phyloP scores from a whole-genome alignment of 2,888 invertebrate genomes.

The Hyppa rectilinea region DNA sequence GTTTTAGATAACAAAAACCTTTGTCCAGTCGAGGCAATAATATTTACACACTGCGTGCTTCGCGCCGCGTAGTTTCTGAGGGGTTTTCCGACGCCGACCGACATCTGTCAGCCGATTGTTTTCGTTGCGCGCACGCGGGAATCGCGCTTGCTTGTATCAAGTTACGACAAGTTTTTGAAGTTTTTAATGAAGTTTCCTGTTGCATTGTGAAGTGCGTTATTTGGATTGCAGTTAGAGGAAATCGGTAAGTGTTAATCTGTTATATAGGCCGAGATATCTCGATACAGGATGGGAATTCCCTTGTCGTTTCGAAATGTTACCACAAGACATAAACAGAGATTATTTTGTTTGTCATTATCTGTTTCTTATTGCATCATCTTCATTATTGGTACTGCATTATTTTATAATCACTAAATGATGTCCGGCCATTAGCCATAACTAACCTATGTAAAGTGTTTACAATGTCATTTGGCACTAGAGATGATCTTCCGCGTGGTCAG shows the following conservation, averaged over 20 bases:
- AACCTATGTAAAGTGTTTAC: background rate
- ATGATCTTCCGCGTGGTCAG: slow-evolving; percentile 18
- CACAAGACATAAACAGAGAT: slow-evolving; percentile 32
- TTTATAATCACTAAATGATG: slow-evolving; percentile 21
- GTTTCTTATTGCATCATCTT: slow-evolving; percentile 58
- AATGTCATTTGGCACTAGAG: background rate
- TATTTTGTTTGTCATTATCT: slow-evolving; percentile 48
- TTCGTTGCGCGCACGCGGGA: slow-evolving; percentile 87
- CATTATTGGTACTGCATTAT: slow-evolving; percentile 45
- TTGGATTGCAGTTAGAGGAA: slow-evolving; percentile 87
- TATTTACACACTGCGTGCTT: slow-evolving; percentile 87
- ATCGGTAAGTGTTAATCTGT: slow-evolving; percentile 77
- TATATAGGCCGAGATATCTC: slow-evolving; percentile 25
- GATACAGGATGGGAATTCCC: slow-evolving; percentile 46
- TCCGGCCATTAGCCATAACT: slow-evolving; percentile 12
- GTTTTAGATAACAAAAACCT: slow-evolving; percentile 90
- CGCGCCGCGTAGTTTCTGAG: slow-evolving; percentile 85
- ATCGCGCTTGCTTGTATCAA: slow-evolving; percentile 81
- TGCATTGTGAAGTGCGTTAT: slow-evolving; percentile 78
- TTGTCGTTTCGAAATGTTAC: slow-evolving; percentile 35
- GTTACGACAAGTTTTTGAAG: slow-evolving; percentile 86
- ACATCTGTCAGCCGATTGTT: slow-evolving; percentile 87
- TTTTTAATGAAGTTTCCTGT: slow-evolving; percentile 74
- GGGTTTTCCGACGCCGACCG: slow-evolving; percentile 88
- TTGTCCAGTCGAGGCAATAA: slow-evolving; percentile 89